Conservation (phyloP, 2,113 vertebrate species). For the Myrmecophaga tridactyla region DNA sequence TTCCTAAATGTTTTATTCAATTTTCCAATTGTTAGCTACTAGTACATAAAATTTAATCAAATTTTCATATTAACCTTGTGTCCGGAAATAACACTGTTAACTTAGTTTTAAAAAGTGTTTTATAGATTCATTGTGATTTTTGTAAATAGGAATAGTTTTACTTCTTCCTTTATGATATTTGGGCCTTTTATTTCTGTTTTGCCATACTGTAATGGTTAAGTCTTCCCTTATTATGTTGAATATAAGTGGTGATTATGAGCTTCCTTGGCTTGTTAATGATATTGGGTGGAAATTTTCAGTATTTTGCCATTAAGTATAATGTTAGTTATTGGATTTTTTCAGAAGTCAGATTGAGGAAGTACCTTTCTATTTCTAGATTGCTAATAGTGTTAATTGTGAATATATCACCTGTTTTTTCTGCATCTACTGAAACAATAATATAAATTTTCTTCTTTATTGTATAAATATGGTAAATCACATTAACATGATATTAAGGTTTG, state of each 20-base stretch:
- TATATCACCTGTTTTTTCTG: neutral
- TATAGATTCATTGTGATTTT: neutral
- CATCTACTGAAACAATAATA: neutral
- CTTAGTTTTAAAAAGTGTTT: neutral
- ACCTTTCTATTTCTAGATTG: neutral
- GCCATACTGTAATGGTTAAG: neutral
- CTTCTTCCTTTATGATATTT: neutral
- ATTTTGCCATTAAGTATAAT: neutral
- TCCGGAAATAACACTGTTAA: neutral
- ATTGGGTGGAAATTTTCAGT: neutral
- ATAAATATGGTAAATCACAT: neutral
- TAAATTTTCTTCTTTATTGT: neutral
- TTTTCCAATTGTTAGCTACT: neutral
- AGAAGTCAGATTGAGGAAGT: neutral
- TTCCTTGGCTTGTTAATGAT: neutral
- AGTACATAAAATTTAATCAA: neutral
- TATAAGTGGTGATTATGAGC: neutral
- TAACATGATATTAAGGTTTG: no score
- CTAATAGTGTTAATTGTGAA: neutral
- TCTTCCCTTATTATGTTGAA: neutral
- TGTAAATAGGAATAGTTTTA: neutral
- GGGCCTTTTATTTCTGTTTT: neutral
- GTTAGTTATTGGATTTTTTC: neutral
- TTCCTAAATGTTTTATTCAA: no score
- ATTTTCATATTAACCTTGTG: neutral